A percentile compares a stretch with the other conserved stretches of the same genome.
Evolutionary conservation across 2,113 vertebrate species (phyloP).

Genomic region (Lophura nycthemera): DNA sequence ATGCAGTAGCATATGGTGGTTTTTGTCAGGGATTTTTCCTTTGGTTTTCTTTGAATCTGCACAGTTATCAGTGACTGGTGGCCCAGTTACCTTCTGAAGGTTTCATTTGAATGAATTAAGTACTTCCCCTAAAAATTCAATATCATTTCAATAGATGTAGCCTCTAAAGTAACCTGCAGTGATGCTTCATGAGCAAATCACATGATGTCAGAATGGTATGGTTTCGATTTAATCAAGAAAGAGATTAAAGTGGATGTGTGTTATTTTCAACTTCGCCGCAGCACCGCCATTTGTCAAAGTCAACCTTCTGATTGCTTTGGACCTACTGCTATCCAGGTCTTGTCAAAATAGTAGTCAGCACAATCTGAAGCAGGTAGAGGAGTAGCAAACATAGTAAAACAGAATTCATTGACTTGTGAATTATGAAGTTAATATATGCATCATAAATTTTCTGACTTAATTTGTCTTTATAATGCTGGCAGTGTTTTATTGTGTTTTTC

Average conservation of each 20-base stretch:
- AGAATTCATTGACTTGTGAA: constrained; percentile 80
- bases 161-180: constrained; percentile 87
- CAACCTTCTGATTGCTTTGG: constrained; percentile 99
- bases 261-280: constrained; percentile 98
- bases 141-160: constrained; percentile 87
- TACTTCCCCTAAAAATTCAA: constrained; percentile 84
- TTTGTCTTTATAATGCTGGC: constrained; percentile 74
- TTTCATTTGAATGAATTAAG: constrained; percentile 89
- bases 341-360: constrained; percentile 96
- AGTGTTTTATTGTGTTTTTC: constrained; percentile 54
- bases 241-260: constrained; percentile 99
- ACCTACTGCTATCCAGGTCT: constrained; percentile 95
- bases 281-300: constrained; percentile 99
- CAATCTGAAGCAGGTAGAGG: constrained; percentile 83
- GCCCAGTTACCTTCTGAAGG: constrained; percentile 82
- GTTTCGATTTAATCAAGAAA: constrained; percentile 99
- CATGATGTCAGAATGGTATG: constrained; percentile 94
- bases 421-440: constrained; percentile 81
- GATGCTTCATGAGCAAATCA: constrained; percentile 92
- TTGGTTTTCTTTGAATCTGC: constrained; percentile 76
- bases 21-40: constrained; percentile 72
- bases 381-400: constrained; percentile 72
- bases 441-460: constrained; percentile 80
- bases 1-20: constrained; percentile 70
- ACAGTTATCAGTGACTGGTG: constrained; percentile 79